Evolutionary conservation across 1,140 invertebrate species (phyloP).

Genomic region (Diabrotica undecimpunctata): DNA sequence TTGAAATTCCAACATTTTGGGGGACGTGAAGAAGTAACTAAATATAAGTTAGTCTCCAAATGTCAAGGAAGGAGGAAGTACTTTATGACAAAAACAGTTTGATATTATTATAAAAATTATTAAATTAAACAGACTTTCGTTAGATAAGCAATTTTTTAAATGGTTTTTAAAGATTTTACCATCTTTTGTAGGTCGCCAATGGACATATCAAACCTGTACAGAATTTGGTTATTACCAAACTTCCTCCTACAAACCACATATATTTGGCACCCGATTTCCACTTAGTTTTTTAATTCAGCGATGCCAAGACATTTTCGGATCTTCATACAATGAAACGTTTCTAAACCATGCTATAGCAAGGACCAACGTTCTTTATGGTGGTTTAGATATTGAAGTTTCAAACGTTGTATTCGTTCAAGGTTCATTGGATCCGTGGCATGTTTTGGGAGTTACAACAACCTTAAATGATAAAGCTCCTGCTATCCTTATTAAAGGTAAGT

Average conservation of each 20-base stretch:
- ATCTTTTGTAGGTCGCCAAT: conserved; percentile 63
- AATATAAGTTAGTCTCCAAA: too few relatives aligned
- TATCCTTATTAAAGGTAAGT: conserved; percentile 67
- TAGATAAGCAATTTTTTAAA: too few relatives aligned
- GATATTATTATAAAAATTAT: too few relatives aligned
- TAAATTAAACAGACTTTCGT: too few relatives aligned
- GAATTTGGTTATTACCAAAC: conserved; percentile 95
- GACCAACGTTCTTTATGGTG: conserved; percentile 82
- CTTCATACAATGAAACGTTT: conserved; percentile 56
- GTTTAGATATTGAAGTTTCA: conserved; percentile 62
- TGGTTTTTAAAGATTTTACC: too few relatives aligned
- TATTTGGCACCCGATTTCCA: conserved; percentile 77
- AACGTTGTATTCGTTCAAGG: conserved; percentile 87
- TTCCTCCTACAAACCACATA: conserved; percentile 65
- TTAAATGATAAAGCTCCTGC: conserved; percentile 57
- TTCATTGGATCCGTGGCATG: conserved; percentile 91
- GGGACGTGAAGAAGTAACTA: too few relatives aligned
- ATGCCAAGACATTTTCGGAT: conserved; percentile 79
- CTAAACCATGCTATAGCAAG: conserved; percentile 59
- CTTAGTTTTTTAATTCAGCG: conserved; percentile 77
- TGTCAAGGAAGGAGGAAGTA: too few relatives aligned
- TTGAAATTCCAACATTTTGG: too few relatives aligned
- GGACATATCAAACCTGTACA: conserved; percentile 94
- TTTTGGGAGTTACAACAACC: conserved; percentile 66
- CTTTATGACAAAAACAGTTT: too few relatives aligned